A percentile compares a stretch with the other conserved stretches of the same genome.
Conservation (phyloP, 2,113 vertebrate species). For the Hyla sarda region DNA sequence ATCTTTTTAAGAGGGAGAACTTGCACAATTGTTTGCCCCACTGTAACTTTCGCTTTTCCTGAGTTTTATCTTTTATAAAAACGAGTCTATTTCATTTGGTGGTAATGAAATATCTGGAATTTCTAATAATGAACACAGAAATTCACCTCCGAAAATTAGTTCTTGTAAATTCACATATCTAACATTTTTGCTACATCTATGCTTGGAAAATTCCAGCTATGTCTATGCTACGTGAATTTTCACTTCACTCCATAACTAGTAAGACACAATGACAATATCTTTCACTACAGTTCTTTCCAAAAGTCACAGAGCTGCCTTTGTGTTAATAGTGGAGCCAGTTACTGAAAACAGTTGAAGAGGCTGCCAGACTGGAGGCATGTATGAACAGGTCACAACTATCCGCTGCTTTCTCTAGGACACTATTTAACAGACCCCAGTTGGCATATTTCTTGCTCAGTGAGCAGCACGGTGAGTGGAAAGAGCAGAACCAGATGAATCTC, state of each 20-base stretch:
- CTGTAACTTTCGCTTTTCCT: too few species aligned
- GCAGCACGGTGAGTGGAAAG: background rate
- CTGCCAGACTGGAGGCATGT: slow-evolving; percentile 61
- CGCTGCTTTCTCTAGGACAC: background rate
- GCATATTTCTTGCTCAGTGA: background rate
- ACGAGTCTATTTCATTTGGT: too few species aligned
- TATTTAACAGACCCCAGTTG: background rate
- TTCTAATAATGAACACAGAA: background rate
- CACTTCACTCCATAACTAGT: slow-evolving; percentile 14
- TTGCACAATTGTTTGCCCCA: too few species aligned
- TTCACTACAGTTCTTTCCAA: slow-evolving; percentile 19
- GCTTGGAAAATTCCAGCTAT: background rate
- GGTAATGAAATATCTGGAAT: too few species aligned
- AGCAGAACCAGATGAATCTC: background rate
- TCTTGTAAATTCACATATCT: background rate
- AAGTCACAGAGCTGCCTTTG: slow-evolving; percentile 59
- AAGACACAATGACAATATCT: slow-evolving; percentile 28
- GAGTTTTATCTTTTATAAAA: too few species aligned
- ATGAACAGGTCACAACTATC: slow-evolving; percentile 54
- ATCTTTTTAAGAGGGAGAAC: too few species aligned
- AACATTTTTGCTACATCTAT: slow-evolving; percentile 1
- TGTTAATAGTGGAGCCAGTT: slow-evolving; percentile 60
- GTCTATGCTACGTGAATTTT: slow-evolving; percentile 1
- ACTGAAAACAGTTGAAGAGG: slow-evolving; percentile 40
- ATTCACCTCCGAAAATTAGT: background rate